Base-by-base conservation (phyloP, 2,888 invertebrate species). In the Sesia apiformis region DNA sequence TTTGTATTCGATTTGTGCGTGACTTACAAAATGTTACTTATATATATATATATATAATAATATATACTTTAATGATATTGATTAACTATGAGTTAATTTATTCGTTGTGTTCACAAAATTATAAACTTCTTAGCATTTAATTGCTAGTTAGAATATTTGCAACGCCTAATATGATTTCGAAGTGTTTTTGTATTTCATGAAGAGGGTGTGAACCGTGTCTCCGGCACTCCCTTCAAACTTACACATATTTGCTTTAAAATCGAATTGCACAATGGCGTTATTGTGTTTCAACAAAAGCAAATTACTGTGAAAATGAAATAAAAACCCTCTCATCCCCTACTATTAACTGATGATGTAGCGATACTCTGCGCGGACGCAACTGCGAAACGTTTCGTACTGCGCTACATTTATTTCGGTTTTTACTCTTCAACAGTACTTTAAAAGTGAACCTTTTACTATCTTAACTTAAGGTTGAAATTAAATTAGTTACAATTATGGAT, bases 261-360 rank as follows among this genome's bases (percentile, higher is more conserved):
- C 72, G 71, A 84, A 77, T 77, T 60, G 57, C 73, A 86, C 81
- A 86, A 84, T 81, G 72, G 78, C 73, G 72, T 78, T 72, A 84
- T 86, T 84, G 84, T 82, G 65, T 65, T 64, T 65, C 69, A 78
- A 88, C 81, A 86, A 86, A 81, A 78, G 80, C 77, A 85, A 86
- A 89, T 88, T 83, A 82, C 86, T 87, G 84, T 89, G 87, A 87
- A 88, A 88, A 85, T 82, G 72, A 72, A 84, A 88, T 84, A 83
- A 86, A 85, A 86, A 82, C 80, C 76, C 75, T 74, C 79, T 69
- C 89, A 81, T 84, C 88, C 89, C 89, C 88, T 80, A 81, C 86
- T 83, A 88, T 89, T 88, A 89, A 74, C 76, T 73, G 79, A 85
- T 89, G 89, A 89, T 84, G 85, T 82, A 85, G 87, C 87, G 84